Base-by-base conservation (phyloP, 2,888 invertebrate species). In the Acrobasis repandana region DNA sequence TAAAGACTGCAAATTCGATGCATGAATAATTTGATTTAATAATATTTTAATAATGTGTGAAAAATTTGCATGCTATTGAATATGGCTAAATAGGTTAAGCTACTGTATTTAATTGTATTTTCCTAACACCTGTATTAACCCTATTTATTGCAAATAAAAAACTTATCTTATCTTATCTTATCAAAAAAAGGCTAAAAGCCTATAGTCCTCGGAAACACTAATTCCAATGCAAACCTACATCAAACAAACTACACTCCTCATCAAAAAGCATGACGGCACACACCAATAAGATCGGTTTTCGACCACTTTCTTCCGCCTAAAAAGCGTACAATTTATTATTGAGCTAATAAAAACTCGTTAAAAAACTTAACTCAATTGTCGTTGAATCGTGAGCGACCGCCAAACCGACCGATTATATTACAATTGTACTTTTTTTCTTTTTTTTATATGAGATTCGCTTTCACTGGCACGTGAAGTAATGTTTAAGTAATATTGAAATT, bases 311-410 rank as follows among this genome's bases (percentile, higher is more conserved):
- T 81, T 89, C 80, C 61, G 59, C 47, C 66, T 72, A 80, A 79
- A 79, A 82, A 80, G 69, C 63, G 66, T 64, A 70, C 72, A 71
- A 74, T 72, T 77, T 70, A 76, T 75, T 77, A 73, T 43, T 68
- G 64, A 61, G 63, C 50, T 62, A 61, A 61, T 63, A 71, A 76
- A 76, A 75, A 79, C 68, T 70, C 60, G 70, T 66, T 70, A 74
- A 83, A 88, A 88, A 88, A 88, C 80, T 65, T 86, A 90, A 89
- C 82, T 88, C 80, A 83, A 90, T 89, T 90, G 87, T 85, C 78
- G 85, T 83, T 88, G 76, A 65, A 68, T 66, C 63, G 63, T 47
- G 60, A 66, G 72, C 67, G 69, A 72, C 64, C 63, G 65, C 63
- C 66, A 58, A 65, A 65, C 68, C 65, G 58, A 58, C 68, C 64